phyloP scores from a whole-genome alignment of 2,113 vertebrate genomes.

The Helogale parvula region DNA sequence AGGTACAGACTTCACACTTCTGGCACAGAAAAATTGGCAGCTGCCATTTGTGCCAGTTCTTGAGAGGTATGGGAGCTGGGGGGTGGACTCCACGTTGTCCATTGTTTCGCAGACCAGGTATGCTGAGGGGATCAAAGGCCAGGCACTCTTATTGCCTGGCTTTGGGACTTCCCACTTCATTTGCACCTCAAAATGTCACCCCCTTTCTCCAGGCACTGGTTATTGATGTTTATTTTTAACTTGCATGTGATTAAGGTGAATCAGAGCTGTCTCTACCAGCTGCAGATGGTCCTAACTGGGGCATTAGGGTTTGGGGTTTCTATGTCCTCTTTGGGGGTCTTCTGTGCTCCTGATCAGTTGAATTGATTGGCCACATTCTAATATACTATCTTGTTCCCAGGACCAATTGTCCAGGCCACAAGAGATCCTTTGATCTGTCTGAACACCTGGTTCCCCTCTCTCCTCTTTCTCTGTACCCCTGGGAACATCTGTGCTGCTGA shows the following conservation, averaged over 20 bases:
- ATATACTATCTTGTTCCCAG: not conserved
- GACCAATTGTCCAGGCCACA: not conserved
- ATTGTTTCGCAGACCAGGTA: too few species aligned
- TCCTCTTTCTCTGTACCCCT: not conserved
- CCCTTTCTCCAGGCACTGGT: constrained; percentile 10
- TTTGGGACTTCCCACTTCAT: not conserved
- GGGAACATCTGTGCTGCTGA: not conserved
- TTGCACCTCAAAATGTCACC: constrained; percentile 58
- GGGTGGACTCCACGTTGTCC: not conserved
- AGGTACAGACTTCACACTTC: not conserved
- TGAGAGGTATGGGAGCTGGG: not conserved
- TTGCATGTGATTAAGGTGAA: constrained; percentile 51
- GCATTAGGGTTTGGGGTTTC: not conserved
- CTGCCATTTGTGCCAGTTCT: not conserved
- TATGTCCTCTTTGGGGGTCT: not conserved
- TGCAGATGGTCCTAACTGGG: constrained; percentile 33
- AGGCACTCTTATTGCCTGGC: not conserved
- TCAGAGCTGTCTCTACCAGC: constrained; percentile 43
- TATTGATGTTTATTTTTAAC: constrained; percentile 65
- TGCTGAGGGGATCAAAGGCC: not conserved
- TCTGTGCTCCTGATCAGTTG: not conserved
- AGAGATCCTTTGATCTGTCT: not conserved
- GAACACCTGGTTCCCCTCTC: not conserved
- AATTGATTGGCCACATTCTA: not conserved
- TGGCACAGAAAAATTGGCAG: not conserved